Percentiles rank a stretch among this genome's conserved stretches.
These are phyloP conservation scores for Aspidiotus rigidus DNA, from an alignment of 2,888 invertebrate genomes.

Conservation along the genomic window DNA sequence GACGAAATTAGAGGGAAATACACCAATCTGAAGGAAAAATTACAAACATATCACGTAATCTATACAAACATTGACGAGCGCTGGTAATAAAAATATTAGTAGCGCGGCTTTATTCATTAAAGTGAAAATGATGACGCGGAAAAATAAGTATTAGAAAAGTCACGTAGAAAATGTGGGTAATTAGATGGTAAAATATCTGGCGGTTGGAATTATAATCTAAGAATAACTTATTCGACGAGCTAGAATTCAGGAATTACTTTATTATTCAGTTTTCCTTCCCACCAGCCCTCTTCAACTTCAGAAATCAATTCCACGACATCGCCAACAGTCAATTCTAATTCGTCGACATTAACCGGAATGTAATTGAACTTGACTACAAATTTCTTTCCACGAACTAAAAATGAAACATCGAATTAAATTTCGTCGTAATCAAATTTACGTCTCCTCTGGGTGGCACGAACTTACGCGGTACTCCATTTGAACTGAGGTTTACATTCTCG, in stretches of 20 bases:
- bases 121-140: no score
- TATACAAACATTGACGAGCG: not conserved
- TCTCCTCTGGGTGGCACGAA: no score
- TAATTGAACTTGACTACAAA: constrained; percentile 85
- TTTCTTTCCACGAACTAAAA: constrained; percentile 35
- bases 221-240: not conserved
- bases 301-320: constrained; percentile 83
- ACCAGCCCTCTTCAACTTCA: constrained; percentile 90
- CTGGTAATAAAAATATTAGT: no score
- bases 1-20: constrained; percentile 95
- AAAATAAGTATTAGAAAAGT: not conserved
- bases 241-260: constrained; percentile 45
- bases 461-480: no score
- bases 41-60: not conserved
- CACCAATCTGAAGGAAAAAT: constrained; percentile 52
- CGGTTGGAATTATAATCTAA: no score
- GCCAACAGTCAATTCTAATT: constrained; percentile 74
- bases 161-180: not conserved
- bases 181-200: not conserved
- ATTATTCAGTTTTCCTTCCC: constrained; percentile 74
- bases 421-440: no score
- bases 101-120: no score
- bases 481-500: no score
- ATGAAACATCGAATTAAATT: no score
- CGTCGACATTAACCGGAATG: constrained; percentile 86